phyloP scores from a whole-genome alignment of 2,888 invertebrate genomes.

The Hartigia nigra region DNA sequence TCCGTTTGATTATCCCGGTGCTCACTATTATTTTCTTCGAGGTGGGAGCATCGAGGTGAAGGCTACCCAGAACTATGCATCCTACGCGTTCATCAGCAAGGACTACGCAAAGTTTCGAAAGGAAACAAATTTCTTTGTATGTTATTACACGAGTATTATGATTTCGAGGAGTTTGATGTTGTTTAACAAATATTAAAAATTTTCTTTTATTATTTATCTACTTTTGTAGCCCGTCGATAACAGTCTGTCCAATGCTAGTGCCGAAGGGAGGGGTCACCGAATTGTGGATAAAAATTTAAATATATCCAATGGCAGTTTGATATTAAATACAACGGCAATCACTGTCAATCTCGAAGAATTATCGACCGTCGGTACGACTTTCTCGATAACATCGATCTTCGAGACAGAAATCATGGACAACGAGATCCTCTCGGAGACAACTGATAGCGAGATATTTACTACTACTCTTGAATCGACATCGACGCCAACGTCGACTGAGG shows the following conservation, averaged over 20 bases:
- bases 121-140: conserved; percentile 62
- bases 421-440: conserved; percentile 55
- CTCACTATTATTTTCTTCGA: conserved; percentile 40
- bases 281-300: conserved; percentile 42
- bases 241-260: conserved; percentile 35
- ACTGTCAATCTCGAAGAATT: conserved; percentile 24
- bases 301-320: conserved; percentile 27
- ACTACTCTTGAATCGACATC: conserved; percentile 1
- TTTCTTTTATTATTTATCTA: not conserved
- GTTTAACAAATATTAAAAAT: not conserved
- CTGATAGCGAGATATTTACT: not conserved
- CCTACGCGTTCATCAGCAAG: conserved; percentile 68
- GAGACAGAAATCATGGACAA: conserved; percentile 59
- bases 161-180: not conserved
- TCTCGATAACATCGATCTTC: conserved; percentile 34
- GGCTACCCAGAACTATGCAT: conserved; percentile 67
- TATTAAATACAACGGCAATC: conserved; percentile 10
- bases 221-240: conserved; percentile 16
- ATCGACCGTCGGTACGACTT: conserved; percentile 15
- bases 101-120: conserved; percentile 69
- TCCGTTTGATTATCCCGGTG: conserved; percentile 14
- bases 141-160: conserved; percentile 27
- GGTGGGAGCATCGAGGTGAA: conserved; percentile 70
- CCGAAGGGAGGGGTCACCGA: conserved; percentile 59
- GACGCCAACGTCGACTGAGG: conserved; percentile 15